A percentile compares a stretch with the other conserved stretches of the same genome.
Conservation (phyloP, 2,797 vertebrate genomes). For the Chanos chanos region DNA sequence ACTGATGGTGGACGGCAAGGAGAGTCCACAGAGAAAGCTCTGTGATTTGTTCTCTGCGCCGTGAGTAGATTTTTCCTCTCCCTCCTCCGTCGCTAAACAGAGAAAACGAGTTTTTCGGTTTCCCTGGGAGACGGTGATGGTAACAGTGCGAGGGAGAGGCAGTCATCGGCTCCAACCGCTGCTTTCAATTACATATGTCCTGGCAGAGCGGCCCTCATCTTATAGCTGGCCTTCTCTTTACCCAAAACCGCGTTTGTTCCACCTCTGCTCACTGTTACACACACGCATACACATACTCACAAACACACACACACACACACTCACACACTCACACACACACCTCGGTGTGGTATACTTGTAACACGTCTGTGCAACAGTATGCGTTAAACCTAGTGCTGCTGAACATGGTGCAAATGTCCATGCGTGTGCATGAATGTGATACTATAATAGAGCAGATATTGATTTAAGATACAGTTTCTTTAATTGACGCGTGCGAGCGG, state of each 20-base stretch:
- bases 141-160: conserved; percentile 64
- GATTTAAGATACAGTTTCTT: no score
- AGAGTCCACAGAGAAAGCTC: conserved; percentile 41
- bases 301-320: not conserved
- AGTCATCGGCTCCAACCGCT: conserved; percentile 67
- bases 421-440: no score
- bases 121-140: conserved; percentile 69
- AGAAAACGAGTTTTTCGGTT: conserved; percentile 67
- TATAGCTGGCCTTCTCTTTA: not conserved
- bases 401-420: no score
- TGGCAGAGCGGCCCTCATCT: conserved; percentile 29
- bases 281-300: not conserved
- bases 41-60: conserved; percentile 68
- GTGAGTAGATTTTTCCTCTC: conserved; percentile 76
- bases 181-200: conserved; percentile 72
- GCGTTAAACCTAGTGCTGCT: no score
- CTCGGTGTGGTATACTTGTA: no score
- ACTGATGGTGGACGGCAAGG: not conserved
- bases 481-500: no score
- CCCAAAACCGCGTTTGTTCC: no score
- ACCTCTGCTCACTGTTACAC: not conserved
- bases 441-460: no score
- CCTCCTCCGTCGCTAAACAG: conserved; percentile 59
- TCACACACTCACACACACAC: not conserved
- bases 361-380: no score